Base-by-base conservation (phyloP, 1,140 invertebrate genomes). In the Cherax destructor region DNA sequence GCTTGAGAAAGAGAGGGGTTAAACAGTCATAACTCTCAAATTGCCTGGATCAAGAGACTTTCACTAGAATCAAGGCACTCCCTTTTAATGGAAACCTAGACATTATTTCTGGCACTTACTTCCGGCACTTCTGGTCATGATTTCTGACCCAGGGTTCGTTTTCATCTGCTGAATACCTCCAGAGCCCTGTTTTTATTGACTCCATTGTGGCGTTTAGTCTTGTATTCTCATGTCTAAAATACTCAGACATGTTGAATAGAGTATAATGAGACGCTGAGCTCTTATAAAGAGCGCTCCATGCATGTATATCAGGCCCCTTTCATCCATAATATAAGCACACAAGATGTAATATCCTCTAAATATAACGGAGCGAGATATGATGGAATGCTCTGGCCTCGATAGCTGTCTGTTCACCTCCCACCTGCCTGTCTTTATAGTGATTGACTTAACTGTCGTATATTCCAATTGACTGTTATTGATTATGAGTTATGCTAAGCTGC, bases 391-490 rank as follows among this genome's bases (percentile, higher is more conserved):
- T 47, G 10, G 16, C 59, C 81, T 7, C n/a, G 47, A 69, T 83
- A 59, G 81, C 47, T 49, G 61, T 30, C n/a, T 9, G 56, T 50
- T n/a, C 21, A 83, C 50, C 24, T 61, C 84, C 6, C 49, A 13
- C 24, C 83, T 61, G 4, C 69, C 24, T 47, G 21, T 41, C 9
- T 52, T 86, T 50, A 86, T 74, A 50, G 65, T 86, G 69, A 74
- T 74, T 76, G 69, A 74, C 69, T 74, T 41, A 18, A 69, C 4
- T 69, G 41, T 86, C 84, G 59, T 86, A 86, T 76, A 56, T 76
- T 76, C 69, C 84, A 77, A 76, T 76, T 74, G 84, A 76, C 84
- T 86, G 84, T 86, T 86, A 76, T 74, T 86, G 84, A 76, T 76
- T 76, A 59, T 86, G 72, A 86, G 72, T 86, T 86, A 86, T 74